Conservation (phyloP, 2,797 vertebrate genomes). For the Prunella strophiata region DNA sequence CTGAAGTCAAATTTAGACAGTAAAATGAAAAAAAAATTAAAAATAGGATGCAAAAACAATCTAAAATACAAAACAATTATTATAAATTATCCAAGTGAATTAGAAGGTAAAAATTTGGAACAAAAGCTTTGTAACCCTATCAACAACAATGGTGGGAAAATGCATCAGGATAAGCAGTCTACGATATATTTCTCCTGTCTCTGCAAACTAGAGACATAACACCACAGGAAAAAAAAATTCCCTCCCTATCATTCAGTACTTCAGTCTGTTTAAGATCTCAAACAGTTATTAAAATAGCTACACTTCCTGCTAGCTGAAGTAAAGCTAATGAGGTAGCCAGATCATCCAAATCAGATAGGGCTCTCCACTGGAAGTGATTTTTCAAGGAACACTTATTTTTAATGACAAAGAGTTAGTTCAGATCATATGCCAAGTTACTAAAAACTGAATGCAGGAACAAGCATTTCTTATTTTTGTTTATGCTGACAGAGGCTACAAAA, state of each 20-base stretch:
- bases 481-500: constrained; percentile 28
- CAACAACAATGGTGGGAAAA: neutral
- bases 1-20: neutral
- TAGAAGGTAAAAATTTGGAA: neutral
- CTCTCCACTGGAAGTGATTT: constrained; percentile 10
- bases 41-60: neutral
- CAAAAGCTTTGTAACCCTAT: neutral
- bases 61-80: neutral
- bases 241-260: neutral
- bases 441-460: neutral
- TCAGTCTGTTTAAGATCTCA: neutral
- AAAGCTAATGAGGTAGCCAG: neutral
- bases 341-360: neutral
- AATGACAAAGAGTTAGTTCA: constrained; percentile 28
- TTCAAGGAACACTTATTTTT: constrained; percentile 52
- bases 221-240: neutral
- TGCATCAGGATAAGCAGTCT: neutral
- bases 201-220: neutral
- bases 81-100: neutral
- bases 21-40: neutral
- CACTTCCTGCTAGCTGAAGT: constrained; percentile 9
- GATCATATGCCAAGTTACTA: neutral
- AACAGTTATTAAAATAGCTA: neutral
- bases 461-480: constrained; percentile 60
- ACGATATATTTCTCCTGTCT: neutral